Conservation (phyloP, 2,113 vertebrate species). For the Apodemus speciosus region DNA sequence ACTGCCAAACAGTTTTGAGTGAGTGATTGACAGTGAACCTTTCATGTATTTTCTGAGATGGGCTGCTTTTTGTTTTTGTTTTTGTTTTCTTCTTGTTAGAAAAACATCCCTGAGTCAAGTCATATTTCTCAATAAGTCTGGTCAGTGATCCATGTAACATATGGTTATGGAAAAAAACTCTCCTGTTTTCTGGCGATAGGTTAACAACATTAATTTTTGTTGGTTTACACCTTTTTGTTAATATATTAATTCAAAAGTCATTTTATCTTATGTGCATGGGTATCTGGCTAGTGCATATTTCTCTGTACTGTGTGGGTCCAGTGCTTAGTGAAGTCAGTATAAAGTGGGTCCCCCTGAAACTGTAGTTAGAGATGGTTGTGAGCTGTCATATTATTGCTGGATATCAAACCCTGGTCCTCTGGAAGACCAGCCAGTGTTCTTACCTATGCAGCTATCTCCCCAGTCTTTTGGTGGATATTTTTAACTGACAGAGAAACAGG, state of each 20-base stretch:
- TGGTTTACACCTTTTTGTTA: background rate
- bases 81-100: background rate
- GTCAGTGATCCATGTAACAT: background rate
- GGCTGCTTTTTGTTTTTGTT: background rate
- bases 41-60: background rate
- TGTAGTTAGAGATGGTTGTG: too few relatives aligned
- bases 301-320: background rate
- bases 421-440: background rate
- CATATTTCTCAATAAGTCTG: background rate
- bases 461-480: background rate
- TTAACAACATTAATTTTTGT: background rate
- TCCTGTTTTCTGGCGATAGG: background rate
- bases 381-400: background rate
- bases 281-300: background rate
- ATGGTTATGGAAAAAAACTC: background rate
- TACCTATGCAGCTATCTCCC: background rate
- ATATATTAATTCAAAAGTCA: background rate
- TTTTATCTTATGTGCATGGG: background rate
- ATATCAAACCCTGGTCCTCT: background rate
- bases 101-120: constrained; percentile 15
- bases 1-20: background rate
- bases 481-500: background rate
- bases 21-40: background rate
- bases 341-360: too few relatives aligned
- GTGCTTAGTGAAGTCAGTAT: background rate